These are phyloP conservation scores for Euwallacea similis DNA, from an alignment of 1,140 invertebrate genomes.

Conservation along the genomic window DNA sequence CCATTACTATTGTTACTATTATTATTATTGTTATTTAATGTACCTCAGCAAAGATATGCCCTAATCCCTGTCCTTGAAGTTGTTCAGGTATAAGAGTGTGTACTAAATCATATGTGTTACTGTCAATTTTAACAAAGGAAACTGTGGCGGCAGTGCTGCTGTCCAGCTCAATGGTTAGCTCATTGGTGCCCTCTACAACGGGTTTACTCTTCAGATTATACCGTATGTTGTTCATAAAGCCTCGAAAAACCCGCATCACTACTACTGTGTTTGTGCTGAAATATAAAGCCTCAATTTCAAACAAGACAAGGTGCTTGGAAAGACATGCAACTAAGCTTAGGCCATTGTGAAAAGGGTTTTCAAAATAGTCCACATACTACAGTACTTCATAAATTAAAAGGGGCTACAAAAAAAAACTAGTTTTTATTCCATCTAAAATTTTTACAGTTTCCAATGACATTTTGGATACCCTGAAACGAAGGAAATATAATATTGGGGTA, in stretches of 20 bases:
- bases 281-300: background rate
- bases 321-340: no score
- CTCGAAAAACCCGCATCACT: conserved; percentile 32
- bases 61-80: conserved; percentile 65
- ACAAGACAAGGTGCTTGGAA: no score
- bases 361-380: no score
- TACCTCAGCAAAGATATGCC: conserved; percentile 66
- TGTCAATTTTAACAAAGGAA: conserved; percentile 34
- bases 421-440: no score
- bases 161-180: conserved; percentile 31
- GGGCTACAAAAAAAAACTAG: no score
- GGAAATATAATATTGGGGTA: no score
- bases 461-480: no score
- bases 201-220: conserved; percentile 37
- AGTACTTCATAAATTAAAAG: no score
- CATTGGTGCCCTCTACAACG: conserved; percentile 31
- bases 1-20: background rate
- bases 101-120: conserved; percentile 52
- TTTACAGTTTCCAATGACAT: no score
- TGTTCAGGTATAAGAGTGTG: conserved; percentile 63
- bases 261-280: conserved; percentile 4
- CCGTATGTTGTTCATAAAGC: conserved; percentile 24
- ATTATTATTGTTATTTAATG: conserved; percentile 1
- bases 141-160: conserved; percentile 27
- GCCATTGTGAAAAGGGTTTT: no score